Conservation (phyloP, 2,797 vertebrate genomes). For the Tarsius wallacei region DNA sequence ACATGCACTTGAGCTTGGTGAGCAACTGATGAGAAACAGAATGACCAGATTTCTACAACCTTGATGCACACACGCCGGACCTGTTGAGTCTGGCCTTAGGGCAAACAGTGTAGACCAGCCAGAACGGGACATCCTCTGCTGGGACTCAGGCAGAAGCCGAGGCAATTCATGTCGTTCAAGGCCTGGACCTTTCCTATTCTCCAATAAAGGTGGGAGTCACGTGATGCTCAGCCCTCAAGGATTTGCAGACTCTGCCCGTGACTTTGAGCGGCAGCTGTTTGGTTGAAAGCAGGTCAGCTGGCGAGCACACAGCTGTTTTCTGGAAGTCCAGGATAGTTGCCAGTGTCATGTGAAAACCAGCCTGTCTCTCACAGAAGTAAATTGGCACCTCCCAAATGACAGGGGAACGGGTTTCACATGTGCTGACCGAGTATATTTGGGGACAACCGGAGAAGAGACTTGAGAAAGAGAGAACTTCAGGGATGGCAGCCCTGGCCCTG, state of each 20-base stretch:
- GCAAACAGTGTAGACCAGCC: not conserved
- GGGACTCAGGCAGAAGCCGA: not conserved
- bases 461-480: not conserved
- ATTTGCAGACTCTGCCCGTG: not conserved
- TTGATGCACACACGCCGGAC: not conserved
- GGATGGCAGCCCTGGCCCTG: not conserved
- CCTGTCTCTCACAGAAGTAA: not conserved
- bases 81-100: not conserved
- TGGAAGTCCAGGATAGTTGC: slow-evolving; percentile 60
- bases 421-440: not conserved
- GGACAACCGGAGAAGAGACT: not conserved
- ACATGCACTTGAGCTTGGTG: not conserved
- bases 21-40: not conserved
- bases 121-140: not conserved
- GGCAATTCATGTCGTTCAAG: not conserved
- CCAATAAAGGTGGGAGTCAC: not conserved
- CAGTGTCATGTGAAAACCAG: slow-evolving; percentile 54
- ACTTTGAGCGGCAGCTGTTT: slow-evolving; percentile 65
- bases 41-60: not conserved
- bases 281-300: slow-evolving; percentile 73
- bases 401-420: not conserved
- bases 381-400: not conserved
- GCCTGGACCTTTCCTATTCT: not conserved
- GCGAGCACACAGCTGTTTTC: slow-evolving; percentile 56
- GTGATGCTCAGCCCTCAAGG: not conserved